Base-by-base conservation (phyloP, 2,888 invertebrate genomes). In the Drosophila algonquin region DNA sequence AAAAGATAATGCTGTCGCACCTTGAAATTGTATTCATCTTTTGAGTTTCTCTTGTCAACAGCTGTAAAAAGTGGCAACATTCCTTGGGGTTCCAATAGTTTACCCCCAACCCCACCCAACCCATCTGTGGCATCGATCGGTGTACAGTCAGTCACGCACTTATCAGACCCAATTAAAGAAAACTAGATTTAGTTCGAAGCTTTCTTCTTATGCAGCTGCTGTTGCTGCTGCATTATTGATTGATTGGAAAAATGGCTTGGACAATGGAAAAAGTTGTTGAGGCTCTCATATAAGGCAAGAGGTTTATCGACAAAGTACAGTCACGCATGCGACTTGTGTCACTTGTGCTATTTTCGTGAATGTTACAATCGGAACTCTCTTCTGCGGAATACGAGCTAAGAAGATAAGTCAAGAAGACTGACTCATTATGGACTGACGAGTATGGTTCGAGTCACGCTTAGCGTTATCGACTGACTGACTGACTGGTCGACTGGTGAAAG, bases 1-100 rank as follows among this genome's bases (percentile, higher is more conserved):
- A 53, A 69, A 69, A 48, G 58, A 47, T 59, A 69, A 69, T 68
- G n/a, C 45, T 35, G 48, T 50, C 35, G 44, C 56, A 67, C 70
- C 69, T 69, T 55, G 45, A 50, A 65, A 52, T 46, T 44, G 63
- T 44, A 63, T 32, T 50, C 3, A 50, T 24, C 44, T 62, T 12
- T 48, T 18, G n/a, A 40, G 47, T 51, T 51, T 56, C 67, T 21
- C 32, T 65, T 35, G 7, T 6, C 21, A 7, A 6, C 5, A 8
- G 40, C n/a, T 21, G 32, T 21, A 16, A 30, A 10, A 14, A 32
- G 18, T 8, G 21, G 40, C 6, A 44, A 14, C 40, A 6, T 47
- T 44, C 24, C 21, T 30, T 50, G 8, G 3, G 3, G 35, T 44
- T 30, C 30, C 48, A 35, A 12, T 21, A 21, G 68, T 51, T 32